Conservation (phyloP, 2,888 invertebrate species). For the Anoncus sp. region DNA sequence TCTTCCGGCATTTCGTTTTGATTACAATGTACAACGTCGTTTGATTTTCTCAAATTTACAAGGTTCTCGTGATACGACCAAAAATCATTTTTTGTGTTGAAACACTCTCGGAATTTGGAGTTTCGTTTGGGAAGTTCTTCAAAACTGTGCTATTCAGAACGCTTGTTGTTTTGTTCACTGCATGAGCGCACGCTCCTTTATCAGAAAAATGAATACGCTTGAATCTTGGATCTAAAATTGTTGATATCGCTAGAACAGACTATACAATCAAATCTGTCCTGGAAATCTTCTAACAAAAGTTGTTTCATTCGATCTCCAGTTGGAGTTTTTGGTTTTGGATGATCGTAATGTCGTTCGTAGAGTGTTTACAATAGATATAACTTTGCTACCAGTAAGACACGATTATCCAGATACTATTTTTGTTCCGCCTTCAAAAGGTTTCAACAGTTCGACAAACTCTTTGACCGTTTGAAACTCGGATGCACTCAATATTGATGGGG, state of each 20-base stretch:
- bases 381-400: constrained; percentile 64
- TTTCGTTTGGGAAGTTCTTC: constrained; percentile 14
- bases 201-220: constrained; percentile 60
- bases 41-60: constrained; percentile 48
- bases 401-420: constrained; percentile 68
- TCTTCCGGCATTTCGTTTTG: constrained; percentile 58
- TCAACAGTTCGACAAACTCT: constrained; percentile 65
- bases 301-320: constrained; percentile 43
- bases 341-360: constrained; percentile 50
- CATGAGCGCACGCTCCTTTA: constrained; percentile 51
- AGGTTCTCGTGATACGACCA: constrained; percentile 56
- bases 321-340: constrained; percentile 45
- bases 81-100: constrained; percentile 45
- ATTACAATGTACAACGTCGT: constrained; percentile 44
- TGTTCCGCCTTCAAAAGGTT: constrained; percentile 70
- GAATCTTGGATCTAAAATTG: constrained; percentile 61
- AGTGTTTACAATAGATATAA: constrained; percentile 59
- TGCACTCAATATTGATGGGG: constrained; percentile 58
- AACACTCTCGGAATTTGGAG: constrained; percentile 26
- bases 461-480: constrained; percentile 63
- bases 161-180: constrained; percentile 51
- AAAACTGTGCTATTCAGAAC: constrained; percentile 15
- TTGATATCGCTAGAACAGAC: constrained; percentile 40
- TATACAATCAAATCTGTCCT: constrained; percentile 53
- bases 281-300: constrained; percentile 44